Conservation (phyloP, 2,797 vertebrate genomes). For the Remorina albescens region DNA sequence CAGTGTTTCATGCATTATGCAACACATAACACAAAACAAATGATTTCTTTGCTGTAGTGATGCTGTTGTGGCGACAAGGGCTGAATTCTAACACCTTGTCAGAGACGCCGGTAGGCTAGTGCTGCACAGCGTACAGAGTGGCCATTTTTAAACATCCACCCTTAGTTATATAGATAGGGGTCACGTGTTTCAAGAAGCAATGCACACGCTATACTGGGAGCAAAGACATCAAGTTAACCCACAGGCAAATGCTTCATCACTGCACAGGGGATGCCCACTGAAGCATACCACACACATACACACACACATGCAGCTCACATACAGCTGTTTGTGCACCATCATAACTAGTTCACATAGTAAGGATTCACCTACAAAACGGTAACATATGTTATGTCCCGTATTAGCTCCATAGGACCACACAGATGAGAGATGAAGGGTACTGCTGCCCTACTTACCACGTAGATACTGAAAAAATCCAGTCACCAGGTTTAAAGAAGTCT, state of each 20-base stretch:
- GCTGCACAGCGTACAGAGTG: slow-evolving; percentile 67
- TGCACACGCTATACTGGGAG: slow-evolving; percentile 55
- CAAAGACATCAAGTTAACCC: slow-evolving; percentile 68
- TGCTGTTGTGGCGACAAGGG: slow-evolving; percentile 16
- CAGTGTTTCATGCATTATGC: slow-evolving; percentile 77
- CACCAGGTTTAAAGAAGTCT: slow-evolving; percentile 86
- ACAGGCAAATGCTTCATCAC: slow-evolving; percentile 80
- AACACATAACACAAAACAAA: slow-evolving; percentile 55
- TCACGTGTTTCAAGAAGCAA: slow-evolving; percentile 76
- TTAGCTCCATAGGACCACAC: slow-evolving; percentile 40
- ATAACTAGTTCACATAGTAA: slow-evolving; percentile 61
- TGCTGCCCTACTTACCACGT: slow-evolving; percentile 88
- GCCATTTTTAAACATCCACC: slow-evolving; percentile 82
- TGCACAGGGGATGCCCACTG: slow-evolving; percentile 77
- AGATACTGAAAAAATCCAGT: slow-evolving; percentile 89
- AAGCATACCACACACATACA: slow-evolving; percentile 65
- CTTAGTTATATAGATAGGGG: slow-evolving; percentile 67
- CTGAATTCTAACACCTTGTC: slow-evolving; percentile 50
- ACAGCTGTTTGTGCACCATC: slow-evolving; percentile 59
- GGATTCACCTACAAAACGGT: slow-evolving; percentile 65
- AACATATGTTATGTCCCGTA: slow-evolving; percentile 57
- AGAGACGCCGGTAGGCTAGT: slow-evolving; percentile 55
- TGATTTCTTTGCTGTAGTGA: slow-evolving; percentile 47
- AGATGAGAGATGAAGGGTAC: slow-evolving; percentile 43
- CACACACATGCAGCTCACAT: slow-evolving; percentile 27